Percentiles rank a stretch among this genome's conserved stretches.
Conservation (phyloP, 1,140 invertebrate genomes). For the Dinothrombium tinctorium region DNA sequence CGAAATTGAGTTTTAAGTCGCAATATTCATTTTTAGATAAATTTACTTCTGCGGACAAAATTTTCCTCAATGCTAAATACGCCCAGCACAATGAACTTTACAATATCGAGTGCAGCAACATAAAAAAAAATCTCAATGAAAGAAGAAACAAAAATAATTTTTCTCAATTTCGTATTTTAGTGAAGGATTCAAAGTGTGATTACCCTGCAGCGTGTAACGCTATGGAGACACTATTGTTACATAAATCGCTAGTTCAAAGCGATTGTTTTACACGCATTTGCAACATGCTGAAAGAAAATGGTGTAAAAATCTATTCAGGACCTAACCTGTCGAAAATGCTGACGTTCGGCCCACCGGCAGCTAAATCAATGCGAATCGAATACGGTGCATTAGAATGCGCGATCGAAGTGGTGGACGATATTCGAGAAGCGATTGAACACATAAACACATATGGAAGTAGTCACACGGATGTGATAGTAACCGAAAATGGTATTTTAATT, state of each 20-base stretch:
- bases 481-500: slow-evolving; percentile 39
- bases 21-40: background rate
- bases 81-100: too few relatives aligned
- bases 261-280: slow-evolving; percentile 69
- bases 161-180: too few relatives aligned
- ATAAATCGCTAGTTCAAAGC: slow-evolving; percentile 44
- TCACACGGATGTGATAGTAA: slow-evolving; percentile 92
- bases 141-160: too few relatives aligned
- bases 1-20: background rate
- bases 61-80: too few relatives aligned
- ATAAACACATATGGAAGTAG: slow-evolving; percentile 84
- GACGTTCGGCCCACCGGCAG: slow-evolving; percentile 78
- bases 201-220: slow-evolving; percentile 98
- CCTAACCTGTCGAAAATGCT: slow-evolving; percentile 43
- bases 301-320: slow-evolving; percentile 64
- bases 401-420: slow-evolving; percentile 67
- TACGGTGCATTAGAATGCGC: slow-evolving; percentile 80
- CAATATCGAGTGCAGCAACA: too few relatives aligned
- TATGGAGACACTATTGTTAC: slow-evolving; percentile 87
- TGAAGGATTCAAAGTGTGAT: slow-evolving; percentile 88
- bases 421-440: slow-evolving; percentile 73
- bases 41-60: too few relatives aligned
- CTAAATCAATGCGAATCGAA: slow-evolving; percentile 66
- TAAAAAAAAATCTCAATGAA: too few relatives aligned
- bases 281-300: slow-evolving; percentile 69